These are phyloP conservation scores for Zaprionus ghesquierei DNA, from an alignment of 1,140 invertebrate genomes.

Conservation along the genomic window DNA sequence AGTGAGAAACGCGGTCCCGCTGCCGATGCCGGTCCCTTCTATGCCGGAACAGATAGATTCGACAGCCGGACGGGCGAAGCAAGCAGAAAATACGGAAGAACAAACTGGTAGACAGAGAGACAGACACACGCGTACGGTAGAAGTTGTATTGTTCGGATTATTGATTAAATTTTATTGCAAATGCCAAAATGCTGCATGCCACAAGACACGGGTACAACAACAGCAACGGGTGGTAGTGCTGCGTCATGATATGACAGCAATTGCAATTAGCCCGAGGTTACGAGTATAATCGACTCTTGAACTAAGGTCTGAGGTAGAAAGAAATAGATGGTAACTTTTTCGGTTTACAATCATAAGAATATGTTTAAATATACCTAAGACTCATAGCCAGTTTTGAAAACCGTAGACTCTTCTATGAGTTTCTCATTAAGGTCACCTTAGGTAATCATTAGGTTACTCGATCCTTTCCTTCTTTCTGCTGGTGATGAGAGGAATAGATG, in stretches of 20 bases:
- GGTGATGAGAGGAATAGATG: no score
- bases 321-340: no score
- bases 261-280: neutral
- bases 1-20: neutral
- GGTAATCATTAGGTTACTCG: no score
- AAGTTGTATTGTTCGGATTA: constrained; percentile 67
- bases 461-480: no score
- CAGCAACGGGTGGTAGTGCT: neutral
- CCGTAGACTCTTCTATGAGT: no score
- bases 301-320: neutral
- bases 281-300: neutral
- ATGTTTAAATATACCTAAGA: no score
- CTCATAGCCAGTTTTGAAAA: no score
- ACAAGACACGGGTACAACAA: no score
- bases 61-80: neutral
- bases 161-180: constrained; percentile 72
- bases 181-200: no score
- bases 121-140: constrained; percentile 40
- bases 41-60: constrained; percentile 2
- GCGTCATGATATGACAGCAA: neutral
- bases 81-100: neutral
- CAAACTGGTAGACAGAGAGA: neutral
- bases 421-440: no score
- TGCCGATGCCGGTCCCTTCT: neutral
- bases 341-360: no score